Evolutionary conservation across 2,797 vertebrate species (phyloP), one percentile per base, ranked within the genome.

Genomic region (Myiothlypis coronata): DNA sequence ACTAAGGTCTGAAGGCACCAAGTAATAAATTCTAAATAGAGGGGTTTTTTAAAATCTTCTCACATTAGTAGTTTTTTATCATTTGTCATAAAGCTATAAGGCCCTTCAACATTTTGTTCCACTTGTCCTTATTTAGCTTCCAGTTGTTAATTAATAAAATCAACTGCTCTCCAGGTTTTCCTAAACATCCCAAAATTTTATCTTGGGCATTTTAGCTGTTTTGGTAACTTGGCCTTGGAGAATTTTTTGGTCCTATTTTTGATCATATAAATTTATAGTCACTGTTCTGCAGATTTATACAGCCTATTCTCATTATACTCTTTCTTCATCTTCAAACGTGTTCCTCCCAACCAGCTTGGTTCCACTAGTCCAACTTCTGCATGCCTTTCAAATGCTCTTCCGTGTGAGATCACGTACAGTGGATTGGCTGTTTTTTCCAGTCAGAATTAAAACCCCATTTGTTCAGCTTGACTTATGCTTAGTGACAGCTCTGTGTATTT

Each of bases 371-470:
- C 26, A 89, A 32, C 55, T 91, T 23, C 71, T 44, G 24, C 17
- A 59, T 88, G 83, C 56, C 94, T 96, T 98, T 97, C 80, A 39
- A 89, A 57, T 92, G 91, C 65, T 94, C 96, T 98, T 97, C 75
- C 1, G 0, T n/a, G 41, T 89, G 83, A 92, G 61, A 93, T 82
- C 65, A 93, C 18, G 55, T 85, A 74, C 37, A 80, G 64, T 79
- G 43, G 16, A 23, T 94, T 95, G 87, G 94, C 78, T 93, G 20
- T 82, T 86, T 96, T 97, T 97, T 96, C 91, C 69, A 89, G 82
- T 90, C 55, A 94, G 97, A 98, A 97, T 98, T 97, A 96, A 97
- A 98, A 93, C 6, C 47, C 74, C 88, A 96, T 97, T 98, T 1
- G 15, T 97, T 98, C 95, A 96, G 87, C 95, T 94, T 97, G 95